Evolutionary conservation across 2,113 vertebrate species (phyloP), one percentile per base, ranked within the genome.

Genomic region (Pogona vitticeps): DNA sequence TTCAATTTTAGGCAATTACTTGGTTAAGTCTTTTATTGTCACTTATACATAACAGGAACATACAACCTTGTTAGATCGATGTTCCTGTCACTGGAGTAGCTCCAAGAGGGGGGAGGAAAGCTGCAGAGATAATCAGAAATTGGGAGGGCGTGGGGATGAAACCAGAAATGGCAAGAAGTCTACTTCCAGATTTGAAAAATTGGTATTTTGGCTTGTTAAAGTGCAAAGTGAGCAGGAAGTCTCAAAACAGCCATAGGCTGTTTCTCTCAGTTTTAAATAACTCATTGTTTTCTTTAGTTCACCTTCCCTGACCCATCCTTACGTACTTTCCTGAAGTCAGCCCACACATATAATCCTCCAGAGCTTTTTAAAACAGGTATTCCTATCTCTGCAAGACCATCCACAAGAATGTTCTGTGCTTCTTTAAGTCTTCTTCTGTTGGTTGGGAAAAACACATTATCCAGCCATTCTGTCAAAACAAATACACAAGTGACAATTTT

Each of bases 291-390:
- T 80, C 56, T 3, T 3, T n/a, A 8, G 1, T 75, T 78, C 3
- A 17, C 59, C 7, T 56, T 80, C 76, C 46, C 72, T 28, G 33
- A 18, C 2, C 14, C 23, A 21, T 71, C 12, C 20, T 84, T 65
- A 88, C 85, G 2, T 82, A 92, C 89, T 88, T 94, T 90, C 78
- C 92, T 89, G 87, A 95, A 92, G 86, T 94, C 94, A 46, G 92
- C 94, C 90, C 93, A 95, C n/a, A 95, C 90, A 71, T 21, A 94
- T 40, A 94, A 86, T 71, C 91, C 94, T 88, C 83, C 92, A 15
- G 86, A 91, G 13, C 92, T 88, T 80, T 76, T 80, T 46, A 92
- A 59, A 72, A 94, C 73, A 0, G 89, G 91, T 83, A 95, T 88
- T 67, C 92, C 91, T 65, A 92, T 9, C 12, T 83, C 38, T 76